phyloP scores from a whole-genome alignment of 2,113 vertebrate genomes.

The Scomber scombrus region DNA sequence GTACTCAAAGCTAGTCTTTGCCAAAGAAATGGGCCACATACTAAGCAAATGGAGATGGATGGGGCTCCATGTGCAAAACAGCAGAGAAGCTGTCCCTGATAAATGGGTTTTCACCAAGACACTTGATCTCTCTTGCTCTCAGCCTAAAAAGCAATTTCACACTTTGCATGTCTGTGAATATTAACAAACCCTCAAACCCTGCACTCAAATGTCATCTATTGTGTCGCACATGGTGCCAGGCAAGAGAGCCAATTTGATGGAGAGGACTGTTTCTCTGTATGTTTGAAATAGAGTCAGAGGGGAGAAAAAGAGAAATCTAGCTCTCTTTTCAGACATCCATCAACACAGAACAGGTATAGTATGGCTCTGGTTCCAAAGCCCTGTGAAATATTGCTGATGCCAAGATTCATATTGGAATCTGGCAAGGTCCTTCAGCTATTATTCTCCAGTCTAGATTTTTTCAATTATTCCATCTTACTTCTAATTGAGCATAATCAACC shows the following conservation, averaged over 20 bases:
- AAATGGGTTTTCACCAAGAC: constrained; percentile 79
- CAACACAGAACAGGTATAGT: constrained; percentile 67
- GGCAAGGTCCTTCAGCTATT: constrained; percentile 37
- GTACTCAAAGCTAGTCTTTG: constrained; percentile 56
- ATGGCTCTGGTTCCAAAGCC: constrained; percentile 48
- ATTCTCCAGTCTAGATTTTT: constrained; percentile 35
- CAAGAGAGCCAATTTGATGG: constrained; percentile 72
- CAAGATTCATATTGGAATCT: constrained; percentile 44
- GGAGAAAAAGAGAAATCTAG: constrained; percentile 28
- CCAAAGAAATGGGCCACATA: constrained; percentile 75
- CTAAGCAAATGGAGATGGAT: constrained; percentile 82
- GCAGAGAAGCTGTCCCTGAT: constrained; percentile 80
- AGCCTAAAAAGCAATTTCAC: constrained; percentile 82
- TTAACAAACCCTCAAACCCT: constrained; percentile 80
- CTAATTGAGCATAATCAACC: constrained; percentile 39
- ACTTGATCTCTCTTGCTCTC: constrained; percentile 78
- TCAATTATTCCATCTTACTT: constrained; percentile 52
- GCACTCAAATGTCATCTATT: constrained; percentile 80
- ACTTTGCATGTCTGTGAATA: constrained; percentile 85
- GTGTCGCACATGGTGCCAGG: constrained; percentile 72
- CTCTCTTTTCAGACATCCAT: constrained; percentile 66
- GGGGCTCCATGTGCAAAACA: constrained; percentile 72
- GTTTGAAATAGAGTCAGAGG: constrained; percentile 62
- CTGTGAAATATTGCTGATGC: constrained; percentile 52
- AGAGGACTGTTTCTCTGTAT: constrained; percentile 68